phyloP scores from a whole-genome alignment of 2,888 invertebrate species.

The Drosophila sordidapex region DNA sequence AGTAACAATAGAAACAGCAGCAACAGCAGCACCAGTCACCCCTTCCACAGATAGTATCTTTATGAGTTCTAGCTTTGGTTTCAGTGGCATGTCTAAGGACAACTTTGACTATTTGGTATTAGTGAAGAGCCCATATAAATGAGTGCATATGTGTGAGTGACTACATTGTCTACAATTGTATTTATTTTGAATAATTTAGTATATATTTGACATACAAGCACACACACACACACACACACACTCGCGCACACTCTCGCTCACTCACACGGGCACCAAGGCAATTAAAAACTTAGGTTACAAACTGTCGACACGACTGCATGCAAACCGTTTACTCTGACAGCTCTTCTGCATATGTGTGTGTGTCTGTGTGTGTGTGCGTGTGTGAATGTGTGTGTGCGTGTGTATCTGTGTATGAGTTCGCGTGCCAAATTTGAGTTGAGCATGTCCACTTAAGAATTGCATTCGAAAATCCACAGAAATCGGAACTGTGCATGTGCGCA shows the following conservation, averaged over 20 bases:
- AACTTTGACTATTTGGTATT: conserved; percentile 54
- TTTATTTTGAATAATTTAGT: conserved; percentile 76
- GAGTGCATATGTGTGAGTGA: conserved; percentile 28
- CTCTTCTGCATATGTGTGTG: conserved; percentile 5
- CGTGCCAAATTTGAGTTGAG: conserved; percentile 56
- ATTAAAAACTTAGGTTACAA: conserved; percentile 75
- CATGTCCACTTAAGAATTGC: conserved; percentile 66
- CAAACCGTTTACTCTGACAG: conserved; percentile 63
- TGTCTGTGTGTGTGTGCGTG: background rate
- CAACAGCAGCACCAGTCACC: background rate
- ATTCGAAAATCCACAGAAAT: conserved; percentile 57
- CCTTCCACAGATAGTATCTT: conserved; percentile 17
- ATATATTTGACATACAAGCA: conserved; percentile 43
- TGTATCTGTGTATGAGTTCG: conserved; percentile 36
- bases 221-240: conserved; percentile 1
- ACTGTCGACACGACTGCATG: conserved; percentile 76
- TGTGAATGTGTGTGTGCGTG: conserved; percentile 2
- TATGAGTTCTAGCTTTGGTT: conserved; percentile 48
- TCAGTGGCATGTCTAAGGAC: conserved; percentile 72
- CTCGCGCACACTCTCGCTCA: conserved; percentile 9
- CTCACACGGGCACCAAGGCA: conserved; percentile 47
- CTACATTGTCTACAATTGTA: conserved; percentile 64
- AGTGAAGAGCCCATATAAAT: conserved; percentile 6
- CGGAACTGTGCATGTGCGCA: conserved; percentile 46
- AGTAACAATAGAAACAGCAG: conserved; percentile 2